phyloP scores from a whole-genome alignment of 2,113 vertebrate species.

The Calidris pugnax region DNA sequence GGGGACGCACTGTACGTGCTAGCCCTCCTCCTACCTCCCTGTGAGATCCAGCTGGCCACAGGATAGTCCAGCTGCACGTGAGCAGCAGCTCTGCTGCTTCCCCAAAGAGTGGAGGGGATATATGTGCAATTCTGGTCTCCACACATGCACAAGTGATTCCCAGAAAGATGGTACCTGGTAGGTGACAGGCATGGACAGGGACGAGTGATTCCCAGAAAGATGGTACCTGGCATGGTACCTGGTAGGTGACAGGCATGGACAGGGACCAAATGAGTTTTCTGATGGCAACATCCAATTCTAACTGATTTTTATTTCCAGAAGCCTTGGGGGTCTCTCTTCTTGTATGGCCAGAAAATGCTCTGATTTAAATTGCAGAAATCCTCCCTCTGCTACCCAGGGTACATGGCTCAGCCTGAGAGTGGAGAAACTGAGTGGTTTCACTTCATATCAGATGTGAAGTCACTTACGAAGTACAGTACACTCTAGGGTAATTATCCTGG shows the following conservation, averaged over 20 bases:
- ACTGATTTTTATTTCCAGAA: not conserved
- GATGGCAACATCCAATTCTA: not conserved
- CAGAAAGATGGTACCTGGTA: not conserved
- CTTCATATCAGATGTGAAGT: not conserved
- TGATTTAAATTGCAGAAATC: not conserved
- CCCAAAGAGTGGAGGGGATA: not conserved
- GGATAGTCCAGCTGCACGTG: not conserved
- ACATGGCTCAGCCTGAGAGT: not conserved
- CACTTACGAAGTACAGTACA: rapidly evolving
- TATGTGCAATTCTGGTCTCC: not conserved
- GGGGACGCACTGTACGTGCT: not conserved
- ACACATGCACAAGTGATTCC: too few relatives aligned
- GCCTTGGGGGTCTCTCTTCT: not conserved
- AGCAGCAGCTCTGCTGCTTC: not conserved
- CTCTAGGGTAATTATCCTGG: not conserved
- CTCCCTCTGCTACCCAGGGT: not conserved
- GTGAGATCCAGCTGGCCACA: not conserved
- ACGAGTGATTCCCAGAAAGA: not conserved
- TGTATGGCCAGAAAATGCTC: not conserved
- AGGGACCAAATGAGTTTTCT: not conserved
- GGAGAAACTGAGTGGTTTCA: not conserved
- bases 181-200: too few relatives aligned
- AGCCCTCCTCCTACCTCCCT: not conserved
- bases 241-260: not conserved
- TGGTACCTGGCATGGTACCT: not conserved